Conservation (phyloP, 2,888 invertebrate genomes). For the Octonoba sinensis region DNA sequence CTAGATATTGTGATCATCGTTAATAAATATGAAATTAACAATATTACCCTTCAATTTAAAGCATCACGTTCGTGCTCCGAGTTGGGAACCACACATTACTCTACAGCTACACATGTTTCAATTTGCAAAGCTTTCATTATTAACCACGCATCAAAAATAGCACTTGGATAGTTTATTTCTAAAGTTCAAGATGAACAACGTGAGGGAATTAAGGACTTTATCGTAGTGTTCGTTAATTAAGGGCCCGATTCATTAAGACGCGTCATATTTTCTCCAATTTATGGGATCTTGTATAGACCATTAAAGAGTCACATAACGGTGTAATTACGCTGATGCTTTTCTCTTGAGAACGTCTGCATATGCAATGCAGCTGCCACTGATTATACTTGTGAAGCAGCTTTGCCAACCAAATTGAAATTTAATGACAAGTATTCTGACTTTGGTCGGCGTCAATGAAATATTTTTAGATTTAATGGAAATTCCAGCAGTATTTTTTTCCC, state of each 20-base stretch:
- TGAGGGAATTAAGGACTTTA: background rate
- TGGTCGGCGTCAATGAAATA: too few species aligned
- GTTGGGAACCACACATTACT: too few species aligned
- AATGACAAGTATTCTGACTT: constrained; percentile 9
- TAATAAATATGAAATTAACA: too few species aligned
- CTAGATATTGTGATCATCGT: too few species aligned
- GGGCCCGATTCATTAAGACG: constrained; percentile 36
- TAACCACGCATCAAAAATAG: too few species aligned
- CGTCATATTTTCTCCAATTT: constrained; percentile 49
- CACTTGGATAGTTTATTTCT: constrained; percentile 10
- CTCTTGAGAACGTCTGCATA: constrained; percentile 6
- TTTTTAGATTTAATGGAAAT: too few species aligned
- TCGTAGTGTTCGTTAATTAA: constrained; percentile 25
- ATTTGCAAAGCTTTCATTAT: too few species aligned
- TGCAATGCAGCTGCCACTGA: constrained; percentile 18
- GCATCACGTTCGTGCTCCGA: too few species aligned
- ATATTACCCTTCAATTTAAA: too few species aligned
- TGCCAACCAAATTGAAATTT: constrained; percentile 36
- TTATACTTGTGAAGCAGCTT: constrained; percentile 14
- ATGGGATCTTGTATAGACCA: constrained; percentile 22
- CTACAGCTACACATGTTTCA: too few species aligned
- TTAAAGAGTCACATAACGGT: constrained; percentile 48
- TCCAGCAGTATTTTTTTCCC: too few species aligned
- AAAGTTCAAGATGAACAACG: background rate
- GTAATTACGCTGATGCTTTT: constrained; percentile 32